Conservation (phyloP, 2,797 vertebrate species). For the Propithecus perrieri region DNA sequence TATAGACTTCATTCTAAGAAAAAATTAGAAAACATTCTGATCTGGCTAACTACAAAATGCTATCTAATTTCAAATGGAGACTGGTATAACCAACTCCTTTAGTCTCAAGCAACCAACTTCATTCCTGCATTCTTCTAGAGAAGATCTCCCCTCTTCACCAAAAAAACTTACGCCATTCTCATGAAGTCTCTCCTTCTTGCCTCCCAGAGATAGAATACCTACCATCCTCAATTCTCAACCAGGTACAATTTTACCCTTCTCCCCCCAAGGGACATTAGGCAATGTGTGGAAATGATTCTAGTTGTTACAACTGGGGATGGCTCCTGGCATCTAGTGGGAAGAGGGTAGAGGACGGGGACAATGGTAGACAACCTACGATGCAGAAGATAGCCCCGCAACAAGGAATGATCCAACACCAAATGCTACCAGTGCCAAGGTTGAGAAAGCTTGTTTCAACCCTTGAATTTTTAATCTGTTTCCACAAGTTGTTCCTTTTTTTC, state of each 20-base stretch:
- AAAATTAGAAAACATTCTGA: not conserved
- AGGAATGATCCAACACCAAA: not conserved
- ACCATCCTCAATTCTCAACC: not conserved
- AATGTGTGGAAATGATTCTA: not conserved
- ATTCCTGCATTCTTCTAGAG: not conserved
- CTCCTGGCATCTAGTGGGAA: not conserved
- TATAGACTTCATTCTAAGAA: not conserved
- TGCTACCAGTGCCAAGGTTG: no score
- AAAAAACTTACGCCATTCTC: not conserved
- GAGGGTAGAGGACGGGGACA: not conserved
- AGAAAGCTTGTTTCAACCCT: not conserved
- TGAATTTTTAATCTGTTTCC: not conserved
- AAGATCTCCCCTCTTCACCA: not conserved
- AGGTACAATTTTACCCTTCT: not conserved
- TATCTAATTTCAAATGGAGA: not conserved
- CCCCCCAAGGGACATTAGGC: not conserved
- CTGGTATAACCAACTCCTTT: not conserved
- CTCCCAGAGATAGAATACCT: not conserved
- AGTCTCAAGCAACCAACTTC: not conserved
- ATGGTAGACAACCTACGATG: not conserved
- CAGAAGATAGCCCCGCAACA: not conserved
- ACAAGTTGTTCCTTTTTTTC: not conserved
- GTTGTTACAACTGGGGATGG: fast-evolving
- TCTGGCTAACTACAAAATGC: not conserved
- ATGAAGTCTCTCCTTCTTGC: not conserved